Base-by-base conservation (phyloP, 2,888 invertebrate species). In the Ectemnius lituratus region DNA sequence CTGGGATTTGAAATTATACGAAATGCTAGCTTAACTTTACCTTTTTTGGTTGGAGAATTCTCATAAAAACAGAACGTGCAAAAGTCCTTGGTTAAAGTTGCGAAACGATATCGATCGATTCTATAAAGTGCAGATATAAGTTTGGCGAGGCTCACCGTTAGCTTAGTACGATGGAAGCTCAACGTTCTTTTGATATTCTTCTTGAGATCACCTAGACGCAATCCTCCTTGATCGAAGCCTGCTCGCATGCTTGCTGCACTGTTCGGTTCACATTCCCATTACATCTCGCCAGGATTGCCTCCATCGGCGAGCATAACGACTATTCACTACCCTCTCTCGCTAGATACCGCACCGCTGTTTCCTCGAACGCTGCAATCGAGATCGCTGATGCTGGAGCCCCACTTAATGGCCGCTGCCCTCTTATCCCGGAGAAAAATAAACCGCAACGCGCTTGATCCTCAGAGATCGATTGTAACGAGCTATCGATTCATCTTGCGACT, bases 121-220 rank as follows among this genome's bases (percentile, higher is more conserved):
- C 37, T 37, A 37, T 37, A 8, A 37, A 37, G 37, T 37, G 11
- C 1, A 11, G 37, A 6, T 37, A 8, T 11, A 11, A 37, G 37
- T 11, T 37, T 11, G 37, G 5, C 37, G 5, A 37, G 8, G 37
- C 8, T 37, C 37, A 8, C 8, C 37, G 37, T 37, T 37, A 11
- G 37, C 37, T 37, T 8, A 37, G 37, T 11, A 8, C 37, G 11
- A 37, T 37, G 8, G 37, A 37, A 37, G 37, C 8, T 37, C 79
- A 81, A 80, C 76, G 76, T 74, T 57, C 73, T 80, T 77, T 81
- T 77, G 74, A 81, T 82, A 81, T 82, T 82, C 81, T 63, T 46
- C 76, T 56, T 70, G 68, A 73, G 76, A 75, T 65, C 75, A 58
- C 70, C 62, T 77, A 82, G 37, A 37, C 79, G 78, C 76, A 84